phyloP scores from a whole-genome alignment of 2,113 vertebrate genomes.

The Sminthopsis crassicaudata region DNA sequence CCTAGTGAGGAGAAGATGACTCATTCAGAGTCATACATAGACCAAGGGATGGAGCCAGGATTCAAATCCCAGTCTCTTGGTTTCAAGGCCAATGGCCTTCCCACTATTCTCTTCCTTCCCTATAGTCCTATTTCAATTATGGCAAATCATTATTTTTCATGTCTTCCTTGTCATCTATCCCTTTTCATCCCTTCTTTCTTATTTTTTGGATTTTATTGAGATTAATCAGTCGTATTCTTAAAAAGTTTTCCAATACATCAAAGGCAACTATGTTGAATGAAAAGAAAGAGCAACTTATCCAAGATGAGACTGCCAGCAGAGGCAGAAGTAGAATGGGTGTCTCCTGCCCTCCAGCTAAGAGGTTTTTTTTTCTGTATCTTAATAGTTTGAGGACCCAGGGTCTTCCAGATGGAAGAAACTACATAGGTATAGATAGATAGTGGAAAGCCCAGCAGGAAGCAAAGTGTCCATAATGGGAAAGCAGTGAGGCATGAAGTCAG shows the following conservation, averaged over 20 bases:
- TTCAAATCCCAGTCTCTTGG: not conserved
- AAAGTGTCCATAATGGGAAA: not conserved
- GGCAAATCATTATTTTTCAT: not conserved
- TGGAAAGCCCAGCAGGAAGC: not conserved
- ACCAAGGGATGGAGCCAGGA: not conserved
- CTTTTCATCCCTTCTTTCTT: not conserved
- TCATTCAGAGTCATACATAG: not conserved
- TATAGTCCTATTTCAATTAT: not conserved
- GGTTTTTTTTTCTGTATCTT: not conserved
- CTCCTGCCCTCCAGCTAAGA: not conserved
- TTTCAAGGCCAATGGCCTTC: not conserved
- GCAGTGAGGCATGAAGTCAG: not conserved
- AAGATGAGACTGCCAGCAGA: not conserved
- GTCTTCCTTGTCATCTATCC: not conserved
- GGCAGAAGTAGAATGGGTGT: not conserved
- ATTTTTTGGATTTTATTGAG: not conserved
- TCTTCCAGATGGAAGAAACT: not conserved
- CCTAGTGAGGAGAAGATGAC: not conserved
- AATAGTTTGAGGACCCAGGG: not conserved
- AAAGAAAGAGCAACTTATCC: not conserved
- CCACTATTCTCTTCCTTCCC: not conserved
- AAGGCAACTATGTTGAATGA: not conserved
- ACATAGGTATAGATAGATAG: not conserved
- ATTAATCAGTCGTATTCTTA: not conserved
- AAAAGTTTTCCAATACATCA: not conserved